Conservation (phyloP, 2,888 invertebrate species). For the Drosophila setosimentum region DNA sequence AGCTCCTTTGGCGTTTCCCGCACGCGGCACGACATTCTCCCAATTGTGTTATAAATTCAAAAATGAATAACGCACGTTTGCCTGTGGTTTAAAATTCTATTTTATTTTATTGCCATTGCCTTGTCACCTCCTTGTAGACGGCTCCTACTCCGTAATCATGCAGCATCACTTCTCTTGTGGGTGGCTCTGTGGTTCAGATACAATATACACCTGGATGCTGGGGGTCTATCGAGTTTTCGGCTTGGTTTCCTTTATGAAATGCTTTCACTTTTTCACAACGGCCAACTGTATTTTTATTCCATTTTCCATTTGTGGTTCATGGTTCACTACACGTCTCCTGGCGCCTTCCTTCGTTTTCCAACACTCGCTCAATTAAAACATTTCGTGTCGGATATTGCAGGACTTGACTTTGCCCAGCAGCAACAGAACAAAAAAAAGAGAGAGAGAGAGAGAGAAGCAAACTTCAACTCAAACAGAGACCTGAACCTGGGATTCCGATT, state of each 20-base stretch:
- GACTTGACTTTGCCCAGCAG: constrained; percentile 15
- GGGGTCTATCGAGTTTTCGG: constrained; percentile 3
- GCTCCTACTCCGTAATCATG: not conserved
- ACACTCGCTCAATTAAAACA: constrained; percentile 66
- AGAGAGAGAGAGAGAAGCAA: not conserved
- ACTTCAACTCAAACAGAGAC: constrained; percentile 17
- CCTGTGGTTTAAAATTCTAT: constrained; percentile 76
- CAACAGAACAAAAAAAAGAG: not conserved
- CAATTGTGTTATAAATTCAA: constrained; percentile 81
- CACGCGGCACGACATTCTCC: constrained; percentile 63
- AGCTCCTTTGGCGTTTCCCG: constrained; percentile 57
- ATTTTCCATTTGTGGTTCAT: constrained; percentile 18
- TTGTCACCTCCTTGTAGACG: constrained; percentile 15
- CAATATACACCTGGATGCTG: not conserved
- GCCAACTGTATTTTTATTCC: constrained; percentile 34
- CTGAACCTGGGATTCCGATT: not conserved
- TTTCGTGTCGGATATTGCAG: constrained; percentile 55
- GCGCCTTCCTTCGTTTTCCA: constrained; percentile 13
- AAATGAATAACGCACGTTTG: constrained; percentile 82
- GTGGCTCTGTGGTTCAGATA: not conserved
- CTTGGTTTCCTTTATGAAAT: constrained; percentile 49
- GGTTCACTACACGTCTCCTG: constrained; percentile 24
- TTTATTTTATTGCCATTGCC: constrained; percentile 74
- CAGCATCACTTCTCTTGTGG: not conserved
- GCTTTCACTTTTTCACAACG: constrained; percentile 54